Base-by-base conservation (phyloP, 2,113 vertebrate genomes). In the Apaloderma vittatum region DNA sequence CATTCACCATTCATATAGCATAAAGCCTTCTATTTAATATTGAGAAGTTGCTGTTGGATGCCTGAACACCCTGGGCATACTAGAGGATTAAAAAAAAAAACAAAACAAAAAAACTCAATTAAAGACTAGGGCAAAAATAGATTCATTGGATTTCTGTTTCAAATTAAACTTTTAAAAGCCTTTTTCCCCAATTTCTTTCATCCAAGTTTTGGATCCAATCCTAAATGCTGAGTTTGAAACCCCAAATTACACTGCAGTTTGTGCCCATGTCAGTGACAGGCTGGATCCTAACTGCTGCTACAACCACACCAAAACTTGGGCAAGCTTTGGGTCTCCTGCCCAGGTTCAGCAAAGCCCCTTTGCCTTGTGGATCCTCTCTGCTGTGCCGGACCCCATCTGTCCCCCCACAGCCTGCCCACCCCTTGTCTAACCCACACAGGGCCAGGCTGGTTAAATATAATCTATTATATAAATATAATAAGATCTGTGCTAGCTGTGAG, bases 101-200 rank as follows among this genome's bases (percentile, higher is more conserved):
- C 74, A 49, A 51, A 40, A 40, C 11, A 40, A 40, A 40, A 40
- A 5, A 26, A 9, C 67, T 86, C 88, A 84, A 84, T 93, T 95
- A 95, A 74, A 97, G 45, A 81, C 40, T 15, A 52, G 34, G 54
- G 61, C 68, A 93, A 86, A 97, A 95, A 92, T 95, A 94, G 61
- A 86, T 84, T 71, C 79, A 73, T 1, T 8, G 34, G 65, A 61
- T 93, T 92, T 94, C 90, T 95, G 90, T 96, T 95, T 97, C 95
- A 95, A 57, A 94, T 94, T 92, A 95, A 88, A 91, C 73, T 72
- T 86, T 84, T 70, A 78, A 91, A 96, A 86, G n/a, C 36, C 45
- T 92, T 93, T 84, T 92, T 88, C 72, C 91, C 72, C 78, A 86
- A 94, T 91, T 93, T 95, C 92, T 97, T 97, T 82, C 88, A 92